phyloP scores from a whole-genome alignment of 2,888 invertebrate species.

The Allygus modestus region DNA sequence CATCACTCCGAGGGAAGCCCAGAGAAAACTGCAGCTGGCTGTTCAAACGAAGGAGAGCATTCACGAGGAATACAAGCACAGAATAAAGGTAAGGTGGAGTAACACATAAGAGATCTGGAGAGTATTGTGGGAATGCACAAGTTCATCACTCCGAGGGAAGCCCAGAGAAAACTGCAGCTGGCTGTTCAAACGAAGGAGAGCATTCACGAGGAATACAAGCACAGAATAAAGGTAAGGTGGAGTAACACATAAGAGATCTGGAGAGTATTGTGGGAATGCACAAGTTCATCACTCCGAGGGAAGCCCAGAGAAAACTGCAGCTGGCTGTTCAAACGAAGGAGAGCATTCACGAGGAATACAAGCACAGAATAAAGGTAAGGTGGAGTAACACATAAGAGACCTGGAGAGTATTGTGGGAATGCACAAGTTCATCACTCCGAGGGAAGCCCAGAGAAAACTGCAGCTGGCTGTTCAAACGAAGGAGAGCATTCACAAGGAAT shows the following conservation, averaged over 20 bases:
- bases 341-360: conserved; percentile 77
- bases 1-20: conserved; percentile 80
- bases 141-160: conserved; percentile 79
- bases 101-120: conserved; percentile 53
- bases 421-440: conserved; percentile 77
- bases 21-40: conserved; percentile 81
- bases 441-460: conserved; percentile 81
- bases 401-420: conserved; percentile 60
- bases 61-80: conserved; percentile 74
- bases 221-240: conserved; percentile 52
- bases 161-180: conserved; percentile 81
- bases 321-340: conserved; percentile 80
- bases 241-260: conserved; percentile 43
- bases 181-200: conserved; percentile 80
- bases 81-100: conserved; percentile 50
- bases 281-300: conserved; percentile 78
- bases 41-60: conserved; percentile 80
- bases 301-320: conserved; percentile 81
- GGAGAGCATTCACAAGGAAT: conserved; percentile 78
- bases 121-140: conserved; percentile 71
- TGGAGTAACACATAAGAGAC: conserved; percentile 41
- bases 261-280: conserved; percentile 59
- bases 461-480: conserved; percentile 80
- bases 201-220: conserved; percentile 75
- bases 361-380: conserved; percentile 55